A percentile compares a stretch with the other conserved stretches of the same genome.
Evolutionary conservation across 2,888 invertebrate genomes (phyloP).

Genomic region (Ectobius pallidus): DNA sequence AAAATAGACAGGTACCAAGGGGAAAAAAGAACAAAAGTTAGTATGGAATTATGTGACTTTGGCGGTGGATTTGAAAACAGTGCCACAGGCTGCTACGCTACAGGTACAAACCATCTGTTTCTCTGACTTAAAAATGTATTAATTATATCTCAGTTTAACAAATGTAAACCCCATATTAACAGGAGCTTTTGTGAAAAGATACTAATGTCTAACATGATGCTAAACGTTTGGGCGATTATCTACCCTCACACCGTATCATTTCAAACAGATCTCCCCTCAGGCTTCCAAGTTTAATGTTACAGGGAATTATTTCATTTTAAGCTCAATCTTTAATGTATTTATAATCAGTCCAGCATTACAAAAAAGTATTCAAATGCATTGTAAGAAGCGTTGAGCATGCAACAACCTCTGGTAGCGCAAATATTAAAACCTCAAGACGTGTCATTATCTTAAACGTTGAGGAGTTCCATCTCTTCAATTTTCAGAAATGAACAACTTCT

Average conservation of each 20-base stretch:
- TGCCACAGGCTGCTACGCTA: background rate
- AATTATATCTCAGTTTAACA: conserved; percentile 21
- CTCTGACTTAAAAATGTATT: conserved; percentile 4
- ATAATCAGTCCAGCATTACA: conserved; percentile 6
- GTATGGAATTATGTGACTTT: background rate
- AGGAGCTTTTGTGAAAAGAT: conserved; percentile 13
- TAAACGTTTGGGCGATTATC: conserved; percentile 24
- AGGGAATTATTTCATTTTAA: conserved; percentile 13
- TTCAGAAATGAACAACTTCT: background rate
- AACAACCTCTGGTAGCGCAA: background rate
- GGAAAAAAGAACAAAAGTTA: background rate
- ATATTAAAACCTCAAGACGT: background rate
- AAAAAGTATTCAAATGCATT: background rate
- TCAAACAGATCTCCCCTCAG: background rate
- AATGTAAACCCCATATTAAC: conserved; percentile 18
- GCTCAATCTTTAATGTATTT: conserved; percentile 24
- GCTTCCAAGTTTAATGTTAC: background rate
- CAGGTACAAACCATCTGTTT: conserved; percentile 20
- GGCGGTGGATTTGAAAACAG: background rate
- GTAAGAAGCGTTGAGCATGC: background rate
- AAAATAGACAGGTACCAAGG: background rate
- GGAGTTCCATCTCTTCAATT: background rate
- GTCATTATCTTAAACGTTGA: background rate
- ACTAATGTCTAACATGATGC: conserved; percentile 17
- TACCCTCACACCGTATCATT: conserved; percentile 7